A percentile compares a stretch with the other conserved stretches of the same genome.
These are phyloP conservation scores for Hipparchia sbordonii DNA, from an alignment of 2,888 invertebrate genomes.

Conservation along the genomic window DNA sequence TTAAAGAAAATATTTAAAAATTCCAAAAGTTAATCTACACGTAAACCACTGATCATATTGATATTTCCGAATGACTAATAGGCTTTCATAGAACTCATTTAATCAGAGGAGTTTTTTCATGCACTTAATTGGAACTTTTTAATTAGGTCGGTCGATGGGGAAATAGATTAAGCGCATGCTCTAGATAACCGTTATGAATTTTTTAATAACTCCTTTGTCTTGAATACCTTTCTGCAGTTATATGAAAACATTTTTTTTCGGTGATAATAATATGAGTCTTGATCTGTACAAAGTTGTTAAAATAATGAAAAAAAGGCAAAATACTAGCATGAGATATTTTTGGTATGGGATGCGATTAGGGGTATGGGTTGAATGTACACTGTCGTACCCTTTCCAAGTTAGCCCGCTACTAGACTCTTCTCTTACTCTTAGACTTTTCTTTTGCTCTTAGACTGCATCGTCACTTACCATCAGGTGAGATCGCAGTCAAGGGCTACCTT, in stretches of 20 bases:
- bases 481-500: too few relatives aligned
- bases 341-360: too few relatives aligned
- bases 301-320: too few relatives aligned
- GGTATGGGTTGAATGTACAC: too few relatives aligned
- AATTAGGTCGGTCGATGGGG: slow-evolving; percentile 37
- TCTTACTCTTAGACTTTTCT: too few relatives aligned
- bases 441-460: too few relatives aligned
- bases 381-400: too few relatives aligned
- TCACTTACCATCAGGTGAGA: too few relatives aligned
- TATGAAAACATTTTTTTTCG: not conserved
- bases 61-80: slow-evolving; percentile 6
- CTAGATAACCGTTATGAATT: slow-evolving; percentile 22
- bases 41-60: slow-evolving; percentile 2
- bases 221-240: not conserved
- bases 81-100: slow-evolving; percentile 15
- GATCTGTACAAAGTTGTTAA: too few relatives aligned
- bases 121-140: slow-evolving; percentile 31
- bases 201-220: slow-evolving; percentile 15
- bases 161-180: slow-evolving; percentile 31
- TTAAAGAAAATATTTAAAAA: not conserved
- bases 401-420: too few relatives aligned
- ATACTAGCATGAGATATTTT: too few relatives aligned
- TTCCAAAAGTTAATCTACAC: not conserved
- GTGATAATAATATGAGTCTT: too few relatives aligned
- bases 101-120: slow-evolving; percentile 31